A percentile compares a stretch with the other conserved stretches of the same genome.
phyloP scores from a whole-genome alignment of 2,113 vertebrate genomes.

The Varanus komodoensis region DNA sequence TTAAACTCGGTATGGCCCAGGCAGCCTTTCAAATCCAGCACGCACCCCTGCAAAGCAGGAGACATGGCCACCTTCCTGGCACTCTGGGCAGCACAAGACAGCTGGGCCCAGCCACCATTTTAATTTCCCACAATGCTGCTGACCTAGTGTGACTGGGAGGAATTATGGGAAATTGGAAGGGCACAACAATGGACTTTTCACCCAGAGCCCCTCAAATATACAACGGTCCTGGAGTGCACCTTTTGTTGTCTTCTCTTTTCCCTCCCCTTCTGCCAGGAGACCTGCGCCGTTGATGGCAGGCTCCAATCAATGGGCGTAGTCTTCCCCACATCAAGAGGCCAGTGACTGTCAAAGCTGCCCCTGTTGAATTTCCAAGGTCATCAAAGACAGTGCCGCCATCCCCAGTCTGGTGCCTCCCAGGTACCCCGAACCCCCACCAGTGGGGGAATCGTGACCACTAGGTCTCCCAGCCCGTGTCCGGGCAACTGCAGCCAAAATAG shows the following conservation, averaged over 20 bases:
- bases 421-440: neutral
- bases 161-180: neutral
- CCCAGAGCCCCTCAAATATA: too few species aligned
- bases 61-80: too few species aligned
- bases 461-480: too few species aligned
- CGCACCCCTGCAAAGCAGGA: too few species aligned
- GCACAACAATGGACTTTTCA: neutral
- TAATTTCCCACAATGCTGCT: neutral
- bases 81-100: neutral
- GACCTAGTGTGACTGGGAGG: neutral
- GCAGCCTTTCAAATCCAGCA: too few species aligned
- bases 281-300: neutral
- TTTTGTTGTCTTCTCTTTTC: neutral
- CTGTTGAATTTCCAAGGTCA: too few species aligned
- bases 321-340: neutral
- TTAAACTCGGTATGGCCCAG: too few species aligned
- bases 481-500: neutral
- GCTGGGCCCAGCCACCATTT: neutral
- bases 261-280: too few species aligned
- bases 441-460: too few species aligned
- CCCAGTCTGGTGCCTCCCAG: neutral
- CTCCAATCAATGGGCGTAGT: neutral
- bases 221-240: too few species aligned
- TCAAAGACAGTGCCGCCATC: too few species aligned
- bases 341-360: neutral